A percentile compares a stretch with the other conserved stretches of the same genome.
Conservation (phyloP, 2,888 invertebrate species). For the Xestoiulus laeticollis region DNA sequence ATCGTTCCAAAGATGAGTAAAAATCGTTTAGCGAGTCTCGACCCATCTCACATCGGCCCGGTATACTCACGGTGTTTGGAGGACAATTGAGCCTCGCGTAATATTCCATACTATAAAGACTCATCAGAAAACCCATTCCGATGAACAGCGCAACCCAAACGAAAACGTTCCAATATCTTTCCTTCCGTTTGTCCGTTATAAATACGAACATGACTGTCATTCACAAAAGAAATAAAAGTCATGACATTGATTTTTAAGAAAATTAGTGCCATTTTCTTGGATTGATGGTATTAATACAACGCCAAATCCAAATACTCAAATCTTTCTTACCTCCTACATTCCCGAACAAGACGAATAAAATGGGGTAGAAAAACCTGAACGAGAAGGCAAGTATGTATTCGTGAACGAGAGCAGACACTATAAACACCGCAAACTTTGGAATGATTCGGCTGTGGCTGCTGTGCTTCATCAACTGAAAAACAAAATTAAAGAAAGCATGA, state of each 20-base stretch:
- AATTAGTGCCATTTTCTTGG: no score
- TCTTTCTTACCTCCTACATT: conserved; percentile 71
- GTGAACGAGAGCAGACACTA: conserved; percentile 86
- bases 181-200: conserved; percentile 65
- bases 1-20: conserved; percentile 51
- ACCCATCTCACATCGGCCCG: not conserved
- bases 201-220: conserved; percentile 64
- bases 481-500: not conserved
- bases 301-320: no score
- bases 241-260: no score
- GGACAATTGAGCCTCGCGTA: conserved; percentile 82
- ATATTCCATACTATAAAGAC: conserved; percentile 85
- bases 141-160: conserved; percentile 82
- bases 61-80: conserved; percentile 61
- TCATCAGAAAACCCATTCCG: conserved; percentile 80
- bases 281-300: no score
- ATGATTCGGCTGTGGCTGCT: conserved; percentile 60
- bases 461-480: conserved; percentile 47
- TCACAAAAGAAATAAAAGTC: no score
- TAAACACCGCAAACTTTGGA: conserved; percentile 74
- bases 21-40: not conserved
- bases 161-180: conserved; percentile 76
- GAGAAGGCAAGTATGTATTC: conserved; percentile 83
- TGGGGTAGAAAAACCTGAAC: conserved; percentile 88
- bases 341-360: conserved; percentile 80